These are phyloP conservation scores for Pollachius pollachius DNA, from an alignment of 2,113 vertebrate genomes.

Conservation along the genomic window DNA sequence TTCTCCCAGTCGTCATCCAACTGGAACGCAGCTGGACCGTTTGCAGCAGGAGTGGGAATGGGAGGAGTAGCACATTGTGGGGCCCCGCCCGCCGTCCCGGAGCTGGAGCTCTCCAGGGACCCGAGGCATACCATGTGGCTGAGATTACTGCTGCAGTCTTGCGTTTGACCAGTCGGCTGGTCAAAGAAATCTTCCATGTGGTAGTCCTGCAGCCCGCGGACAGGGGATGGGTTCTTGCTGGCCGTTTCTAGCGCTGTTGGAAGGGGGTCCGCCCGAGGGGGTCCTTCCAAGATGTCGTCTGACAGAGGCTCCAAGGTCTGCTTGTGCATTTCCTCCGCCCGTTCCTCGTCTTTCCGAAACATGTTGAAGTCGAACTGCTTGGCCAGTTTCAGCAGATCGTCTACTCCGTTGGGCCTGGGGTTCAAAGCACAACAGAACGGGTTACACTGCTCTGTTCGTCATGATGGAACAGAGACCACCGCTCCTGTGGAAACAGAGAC, in stretches of 20 bases:
- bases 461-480: no score
- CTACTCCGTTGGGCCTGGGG: conserved; percentile 72
- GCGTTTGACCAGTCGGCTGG: conserved; percentile 82
- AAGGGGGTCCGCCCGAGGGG: background rate
- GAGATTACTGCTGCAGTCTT: conserved; percentile 71
- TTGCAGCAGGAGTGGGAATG: background rate
- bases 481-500: no score
- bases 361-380: conserved; percentile 90
- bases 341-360: conserved; percentile 70
- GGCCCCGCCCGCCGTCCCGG: no score
- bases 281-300: conserved; percentile 15
- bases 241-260: fast-evolving
- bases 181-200: conserved; percentile 85
- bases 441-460: background rate
- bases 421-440: background rate
- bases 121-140: conserved; percentile 65
- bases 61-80: background rate
- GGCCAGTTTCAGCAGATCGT: conserved; percentile 88
- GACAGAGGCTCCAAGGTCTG: conserved; percentile 25
- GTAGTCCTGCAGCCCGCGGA: conserved; percentile 61
- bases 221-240: background rate
- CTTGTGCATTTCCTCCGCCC: conserved; percentile 47
- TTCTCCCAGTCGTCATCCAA: conserved; percentile 69
- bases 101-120: conserved; percentile 6
- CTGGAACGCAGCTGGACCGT: background rate